Conservation (phyloP, 2,113 vertebrate species). For the Solenodon paradoxus region DNA sequence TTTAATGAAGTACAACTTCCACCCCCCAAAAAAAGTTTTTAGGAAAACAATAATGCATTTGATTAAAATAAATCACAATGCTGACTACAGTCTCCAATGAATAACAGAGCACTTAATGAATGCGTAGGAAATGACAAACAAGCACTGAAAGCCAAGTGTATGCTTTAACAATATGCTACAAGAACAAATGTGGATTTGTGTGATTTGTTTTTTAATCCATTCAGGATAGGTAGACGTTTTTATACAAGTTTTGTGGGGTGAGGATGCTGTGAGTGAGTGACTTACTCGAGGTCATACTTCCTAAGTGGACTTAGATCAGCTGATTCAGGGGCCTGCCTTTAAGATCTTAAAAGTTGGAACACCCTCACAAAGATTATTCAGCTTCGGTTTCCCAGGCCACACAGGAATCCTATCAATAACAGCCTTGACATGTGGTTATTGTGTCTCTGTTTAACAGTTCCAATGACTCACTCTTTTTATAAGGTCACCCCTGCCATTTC, state of each 20-base stretch:
- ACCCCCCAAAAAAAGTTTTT: constrained; percentile 10
- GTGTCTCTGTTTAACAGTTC: constrained; percentile 21
- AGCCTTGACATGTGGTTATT: neutral
- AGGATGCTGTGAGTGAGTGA: neutral
- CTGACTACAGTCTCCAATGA: neutral
- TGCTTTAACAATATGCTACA: neutral
- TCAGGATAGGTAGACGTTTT: neutral
- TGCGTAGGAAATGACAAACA: neutral
- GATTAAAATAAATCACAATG: constrained; percentile 28
- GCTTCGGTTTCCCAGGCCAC: neutral
- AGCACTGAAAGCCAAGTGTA: neutral
- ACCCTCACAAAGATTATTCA: neutral
- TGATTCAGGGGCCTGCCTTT: neutral
- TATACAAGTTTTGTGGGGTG: neutral
- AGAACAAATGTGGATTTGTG: neutral
- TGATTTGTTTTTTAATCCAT: neutral
- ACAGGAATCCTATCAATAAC: neutral
- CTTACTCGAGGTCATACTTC: neutral
- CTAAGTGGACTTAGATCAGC: neutral
- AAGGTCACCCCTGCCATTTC: constrained; percentile 46
- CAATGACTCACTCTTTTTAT: constrained; percentile 47
- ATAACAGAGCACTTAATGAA: neutral
- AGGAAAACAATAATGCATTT: constrained; percentile 27
- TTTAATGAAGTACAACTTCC: neutral
- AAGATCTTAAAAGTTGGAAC: neutral